Evolutionary conservation across 2,888 invertebrate species (phyloP).

Genomic region (Mongoloraphidia duomilia): DNA sequence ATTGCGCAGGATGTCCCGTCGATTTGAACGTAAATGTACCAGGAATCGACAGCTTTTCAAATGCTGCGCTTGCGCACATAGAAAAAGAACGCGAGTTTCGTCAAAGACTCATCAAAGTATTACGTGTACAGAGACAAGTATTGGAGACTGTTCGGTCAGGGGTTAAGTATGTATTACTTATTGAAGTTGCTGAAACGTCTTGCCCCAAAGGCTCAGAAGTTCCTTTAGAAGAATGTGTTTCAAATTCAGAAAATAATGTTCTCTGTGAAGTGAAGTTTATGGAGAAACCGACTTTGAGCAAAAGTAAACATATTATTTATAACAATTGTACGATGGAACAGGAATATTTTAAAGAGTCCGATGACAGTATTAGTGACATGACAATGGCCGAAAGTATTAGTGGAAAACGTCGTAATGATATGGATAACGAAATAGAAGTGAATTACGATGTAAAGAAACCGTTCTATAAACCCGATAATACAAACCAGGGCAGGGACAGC

Average conservation of each 20-base stretch:
- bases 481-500: constrained; percentile 10
- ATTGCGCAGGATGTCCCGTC: constrained; percentile 37
- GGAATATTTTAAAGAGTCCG: constrained; percentile 31
- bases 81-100: constrained; percentile 24
- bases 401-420: constrained; percentile 19
- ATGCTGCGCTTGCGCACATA: constrained; percentile 34
- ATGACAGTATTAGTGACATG: no score
- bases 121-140: constrained; percentile 41
- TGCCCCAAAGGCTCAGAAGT: constrained; percentile 26
- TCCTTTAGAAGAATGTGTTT: constrained; percentile 23
- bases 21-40: constrained; percentile 35
- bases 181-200: constrained; percentile 34
- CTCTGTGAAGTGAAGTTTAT: constrained; percentile 45
- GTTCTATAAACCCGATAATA: constrained; percentile 7
- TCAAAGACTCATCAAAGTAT: constrained; percentile 31
- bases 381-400: constrained; percentile 21
- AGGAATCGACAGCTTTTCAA: constrained; percentile 35
- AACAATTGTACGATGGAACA: constrained; percentile 52
- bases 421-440: constrained; percentile 24
- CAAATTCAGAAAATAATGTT: constrained; percentile 17
- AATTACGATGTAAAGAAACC: constrained; percentile 14
- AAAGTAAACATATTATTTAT: constrained; percentile 41
- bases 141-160: constrained; percentile 39
- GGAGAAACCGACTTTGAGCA: constrained; percentile 51
- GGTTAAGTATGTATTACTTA: constrained; percentile 38